Evolutionary conservation across 2,113 vertebrate species (phyloP).

Genomic region (Charina bottae): DNA sequence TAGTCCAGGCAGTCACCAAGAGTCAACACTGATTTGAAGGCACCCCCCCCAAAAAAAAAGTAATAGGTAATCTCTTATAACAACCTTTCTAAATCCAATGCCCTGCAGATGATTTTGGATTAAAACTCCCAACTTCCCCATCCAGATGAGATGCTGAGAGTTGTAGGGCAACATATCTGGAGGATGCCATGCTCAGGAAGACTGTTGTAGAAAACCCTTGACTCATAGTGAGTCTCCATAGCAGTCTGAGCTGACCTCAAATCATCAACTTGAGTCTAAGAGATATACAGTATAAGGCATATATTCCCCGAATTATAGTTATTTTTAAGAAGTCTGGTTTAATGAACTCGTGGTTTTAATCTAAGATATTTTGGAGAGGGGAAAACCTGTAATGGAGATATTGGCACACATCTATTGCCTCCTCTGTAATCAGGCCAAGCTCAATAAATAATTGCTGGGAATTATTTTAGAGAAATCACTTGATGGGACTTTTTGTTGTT

Average conservation of each 20-base stretch:
- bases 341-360: conserved; percentile 26
- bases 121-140: neutral
- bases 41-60: neutral
- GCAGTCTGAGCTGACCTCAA: neutral
- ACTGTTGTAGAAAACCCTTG: neutral
- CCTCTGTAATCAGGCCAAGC: conserved; percentile 43
- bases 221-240: neutral
- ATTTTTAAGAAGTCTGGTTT: conserved; percentile 21
- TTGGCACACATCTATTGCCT: conserved; percentile 27
- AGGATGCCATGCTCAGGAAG: neutral
- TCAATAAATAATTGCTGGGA: conserved; percentile 53
- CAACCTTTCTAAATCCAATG: neutral
- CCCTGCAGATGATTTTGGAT: neutral
- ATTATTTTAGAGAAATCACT: conserved; percentile 41
- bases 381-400: conserved; percentile 37
- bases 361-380: neutral
- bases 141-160: neutral
- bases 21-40: neutral
- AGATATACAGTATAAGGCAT: neutral
- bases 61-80: neutral
- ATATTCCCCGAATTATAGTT: conserved; percentile 25
- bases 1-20: neutral
- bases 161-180: neutral
- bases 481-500: conserved; percentile 39
- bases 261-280: neutral